phyloP scores from a whole-genome alignment of 1,140 invertebrate species.

The Venustaconcha ellipsiformis region DNA sequence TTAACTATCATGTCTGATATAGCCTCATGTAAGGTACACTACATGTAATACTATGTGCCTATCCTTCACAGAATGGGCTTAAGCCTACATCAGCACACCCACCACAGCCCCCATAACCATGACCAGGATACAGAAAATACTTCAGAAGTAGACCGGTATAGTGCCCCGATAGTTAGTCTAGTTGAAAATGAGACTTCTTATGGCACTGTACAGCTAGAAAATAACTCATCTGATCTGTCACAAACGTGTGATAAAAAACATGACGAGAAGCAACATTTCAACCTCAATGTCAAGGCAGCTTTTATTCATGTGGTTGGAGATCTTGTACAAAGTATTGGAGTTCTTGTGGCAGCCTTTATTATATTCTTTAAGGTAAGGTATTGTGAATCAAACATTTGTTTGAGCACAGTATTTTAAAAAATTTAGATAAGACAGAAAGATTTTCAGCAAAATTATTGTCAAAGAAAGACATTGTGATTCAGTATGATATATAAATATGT shows the following conservation, averaged over 20 bases:
- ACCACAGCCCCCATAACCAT: constrained; percentile 65
- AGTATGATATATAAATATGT: too few relatives aligned
- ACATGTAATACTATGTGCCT: background rate
- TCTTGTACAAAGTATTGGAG: constrained; percentile 96
- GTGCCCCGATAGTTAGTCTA: too few relatives aligned
- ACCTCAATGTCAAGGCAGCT: constrained; percentile 98
- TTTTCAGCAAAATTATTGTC: too few relatives aligned
- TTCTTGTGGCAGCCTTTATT: constrained; percentile 91
- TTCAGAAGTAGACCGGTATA: too few relatives aligned
- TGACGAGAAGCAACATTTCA: constrained; percentile 65
- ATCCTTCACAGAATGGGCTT: constrained; percentile 84
- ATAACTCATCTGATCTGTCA: too few relatives aligned
- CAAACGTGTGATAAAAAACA: too few relatives aligned
- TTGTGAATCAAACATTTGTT: background rate
- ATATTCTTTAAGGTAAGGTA: constrained; percentile 90
- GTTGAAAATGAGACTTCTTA: too few relatives aligned
- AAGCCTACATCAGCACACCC: constrained; percentile 78
- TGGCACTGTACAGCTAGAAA: too few relatives aligned
- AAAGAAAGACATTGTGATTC: too few relatives aligned
- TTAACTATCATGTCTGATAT: background rate
- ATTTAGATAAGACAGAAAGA: too few relatives aligned
- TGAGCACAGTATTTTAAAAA: too few relatives aligned
- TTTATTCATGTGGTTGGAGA: constrained; percentile 98
- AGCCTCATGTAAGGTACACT: background rate
- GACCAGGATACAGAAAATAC: too few relatives aligned